These are phyloP conservation scores for Paratrypauchen microcephalus DNA, from an alignment of 2,797 vertebrate genomes.

Conservation along the genomic window DNA sequence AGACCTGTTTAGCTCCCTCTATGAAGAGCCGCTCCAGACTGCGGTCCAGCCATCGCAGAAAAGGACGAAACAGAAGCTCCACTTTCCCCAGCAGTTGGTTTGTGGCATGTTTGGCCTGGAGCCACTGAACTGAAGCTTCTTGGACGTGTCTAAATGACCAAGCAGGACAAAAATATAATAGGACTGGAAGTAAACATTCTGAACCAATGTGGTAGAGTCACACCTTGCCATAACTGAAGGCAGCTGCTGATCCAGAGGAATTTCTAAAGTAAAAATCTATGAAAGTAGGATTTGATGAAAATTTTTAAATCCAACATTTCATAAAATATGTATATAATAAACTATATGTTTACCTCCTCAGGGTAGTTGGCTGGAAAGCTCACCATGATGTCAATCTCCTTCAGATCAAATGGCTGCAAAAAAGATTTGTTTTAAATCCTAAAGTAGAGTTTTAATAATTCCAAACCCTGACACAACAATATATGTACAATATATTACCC, in stretches of 20 bases:
- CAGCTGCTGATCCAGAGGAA: constrained; percentile 81
- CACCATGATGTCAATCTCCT: constrained; percentile 81
- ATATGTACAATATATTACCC: constrained; percentile 62
- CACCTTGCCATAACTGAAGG: constrained; percentile 81
- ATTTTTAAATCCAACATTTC: not conserved
- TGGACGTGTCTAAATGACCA: constrained; percentile 71
- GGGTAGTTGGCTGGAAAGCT: constrained; percentile 83
- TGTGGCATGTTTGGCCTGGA: constrained; percentile 83
- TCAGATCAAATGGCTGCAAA: constrained; percentile 82
- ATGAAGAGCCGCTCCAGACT: constrained; percentile 84
- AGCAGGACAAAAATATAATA: constrained; percentile 6
- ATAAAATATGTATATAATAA: not conserved
- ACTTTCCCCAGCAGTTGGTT: constrained; percentile 81
- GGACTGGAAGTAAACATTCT: not conserved
- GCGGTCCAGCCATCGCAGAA: constrained; percentile 83
- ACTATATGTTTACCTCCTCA: constrained; percentile 71
- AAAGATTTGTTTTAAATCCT: not conserved
- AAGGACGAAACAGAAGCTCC: constrained; percentile 82
- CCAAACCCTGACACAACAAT: too few relatives aligned
- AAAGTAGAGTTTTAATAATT: too few relatives aligned
- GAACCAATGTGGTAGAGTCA: not conserved
- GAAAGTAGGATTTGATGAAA: constrained; percentile 3
- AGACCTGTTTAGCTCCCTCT: constrained; percentile 82
- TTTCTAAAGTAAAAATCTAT: constrained; percentile 80
- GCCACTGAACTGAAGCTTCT: constrained; percentile 77